phyloP scores from a whole-genome alignment of 2,113 vertebrate species.

The Laterallus jamaicensis region DNA sequence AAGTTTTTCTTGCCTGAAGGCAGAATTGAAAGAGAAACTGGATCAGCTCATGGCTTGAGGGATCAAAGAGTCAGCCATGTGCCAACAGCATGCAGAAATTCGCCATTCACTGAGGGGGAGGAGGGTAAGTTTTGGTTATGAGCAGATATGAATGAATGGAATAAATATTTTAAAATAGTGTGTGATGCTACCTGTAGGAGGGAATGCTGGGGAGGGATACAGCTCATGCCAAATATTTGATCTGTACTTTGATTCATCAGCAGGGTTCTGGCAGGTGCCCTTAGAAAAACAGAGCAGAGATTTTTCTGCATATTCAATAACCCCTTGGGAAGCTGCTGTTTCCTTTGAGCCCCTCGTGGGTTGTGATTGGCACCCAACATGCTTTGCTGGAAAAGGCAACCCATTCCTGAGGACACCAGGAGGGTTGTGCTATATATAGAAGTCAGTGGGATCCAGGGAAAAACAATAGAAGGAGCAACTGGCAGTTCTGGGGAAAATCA shows the following conservation, averaged over 20 bases:
- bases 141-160: background rate
- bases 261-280: constrained; percentile 18
- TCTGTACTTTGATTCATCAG: background rate
- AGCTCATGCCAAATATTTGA: constrained; percentile 1
- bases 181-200: background rate
- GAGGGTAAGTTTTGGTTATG: background rate
- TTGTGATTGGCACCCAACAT: background rate
- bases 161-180: constrained; percentile 23
- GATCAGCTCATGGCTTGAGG: background rate
- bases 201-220: background rate
- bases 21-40: background rate
- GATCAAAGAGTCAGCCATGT: background rate
- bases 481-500: background rate
- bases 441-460: background rate
- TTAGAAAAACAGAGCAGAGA: background rate
- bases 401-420: background rate
- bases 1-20: background rate
- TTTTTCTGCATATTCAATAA: background rate
- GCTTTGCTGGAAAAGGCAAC: background rate
- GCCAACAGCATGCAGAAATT: background rate
- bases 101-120: background rate
- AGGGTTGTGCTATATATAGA: background rate
- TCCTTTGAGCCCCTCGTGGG: background rate
- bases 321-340: background rate
- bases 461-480: background rate